These are phyloP conservation scores for Dryobotodes eremita DNA, from an alignment of 2,888 invertebrate species.

Conservation along the genomic window DNA sequence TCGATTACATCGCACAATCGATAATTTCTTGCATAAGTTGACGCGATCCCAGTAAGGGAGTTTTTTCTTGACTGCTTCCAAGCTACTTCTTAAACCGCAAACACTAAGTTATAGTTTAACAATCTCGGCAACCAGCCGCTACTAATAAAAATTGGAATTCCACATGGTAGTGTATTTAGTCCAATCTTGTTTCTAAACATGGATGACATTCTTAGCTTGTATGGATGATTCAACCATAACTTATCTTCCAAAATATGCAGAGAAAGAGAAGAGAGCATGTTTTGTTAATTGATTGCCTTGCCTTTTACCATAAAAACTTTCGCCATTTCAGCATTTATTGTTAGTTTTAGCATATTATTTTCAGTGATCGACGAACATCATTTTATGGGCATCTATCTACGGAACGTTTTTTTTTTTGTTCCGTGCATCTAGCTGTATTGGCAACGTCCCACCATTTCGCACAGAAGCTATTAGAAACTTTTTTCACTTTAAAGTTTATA, in stretches of 20 bases:
- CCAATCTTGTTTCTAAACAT: slow-evolving; percentile 1
- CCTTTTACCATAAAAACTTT: not conserved
- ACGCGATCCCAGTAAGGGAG: too few species aligned
- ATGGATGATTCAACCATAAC: not conserved
- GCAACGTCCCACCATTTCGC: not conserved
- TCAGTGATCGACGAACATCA: not conserved
- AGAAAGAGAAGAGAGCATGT: too few species aligned
- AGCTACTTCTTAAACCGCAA: too few species aligned
- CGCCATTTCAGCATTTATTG: not conserved
- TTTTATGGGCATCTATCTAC: not conserved
- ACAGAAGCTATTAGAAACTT: slow-evolving; percentile 29
- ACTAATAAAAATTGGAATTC: slow-evolving; percentile 12
- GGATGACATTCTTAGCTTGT: not conserved
- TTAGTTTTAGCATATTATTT: not conserved
- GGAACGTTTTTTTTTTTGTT: too few species aligned
- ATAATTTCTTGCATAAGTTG: too few species aligned
- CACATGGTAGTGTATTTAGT: slow-evolving; percentile 16
- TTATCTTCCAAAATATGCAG: too few species aligned
- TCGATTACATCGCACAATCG: too few species aligned
- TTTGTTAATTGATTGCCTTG: too few species aligned
- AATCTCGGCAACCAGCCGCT: too few species aligned
- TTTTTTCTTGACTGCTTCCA: too few species aligned
- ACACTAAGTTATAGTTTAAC: not conserved
- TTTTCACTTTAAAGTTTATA: not conserved
- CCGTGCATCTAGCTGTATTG: too few species aligned